Percentiles rank a stretch among this genome's conserved stretches.
These are phyloP conservation scores for Choristoneura fumiferana DNA, from an alignment of 1,140 invertebrate genomes.

Conservation along the genomic window DNA sequence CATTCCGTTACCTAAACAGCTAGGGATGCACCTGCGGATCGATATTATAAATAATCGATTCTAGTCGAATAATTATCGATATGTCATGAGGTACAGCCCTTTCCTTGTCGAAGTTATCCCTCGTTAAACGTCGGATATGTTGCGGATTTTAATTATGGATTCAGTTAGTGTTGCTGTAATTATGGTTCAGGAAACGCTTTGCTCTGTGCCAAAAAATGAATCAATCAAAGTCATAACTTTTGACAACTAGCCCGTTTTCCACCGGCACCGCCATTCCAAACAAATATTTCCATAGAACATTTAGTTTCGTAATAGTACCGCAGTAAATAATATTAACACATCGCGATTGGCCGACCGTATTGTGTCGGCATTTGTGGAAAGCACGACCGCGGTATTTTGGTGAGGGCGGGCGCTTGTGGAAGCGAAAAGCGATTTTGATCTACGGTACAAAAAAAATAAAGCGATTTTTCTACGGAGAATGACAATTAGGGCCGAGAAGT, in stretches of 20 bases:
- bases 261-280: constrained; percentile 16
- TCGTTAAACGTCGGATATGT: constrained; percentile 28
- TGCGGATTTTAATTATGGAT: constrained; percentile 27
- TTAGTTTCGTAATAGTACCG: constrained; percentile 38
- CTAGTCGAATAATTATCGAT: constrained; percentile 37
- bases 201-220: too few species aligned
- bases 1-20: constrained; percentile 23
- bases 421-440: constrained; percentile 25
- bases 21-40: constrained; percentile 30
- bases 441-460: too few species aligned
- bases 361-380: constrained; percentile 61
- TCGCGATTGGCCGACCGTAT: constrained; percentile 46
- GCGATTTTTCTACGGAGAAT: too few species aligned
- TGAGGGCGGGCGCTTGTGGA: constrained; percentile 25
- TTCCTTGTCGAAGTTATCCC: constrained; percentile 34
- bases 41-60: constrained; percentile 16
- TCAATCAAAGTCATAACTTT: too few species aligned
- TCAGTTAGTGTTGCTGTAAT: too few species aligned
- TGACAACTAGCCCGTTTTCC: too few species aligned
- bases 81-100: constrained; percentile 35
- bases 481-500: too few species aligned
- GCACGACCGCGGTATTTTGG: constrained; percentile 67
- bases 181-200: too few species aligned
- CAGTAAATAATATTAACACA: constrained; percentile 75
- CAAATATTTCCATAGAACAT: constrained; percentile 17